These are phyloP conservation scores for Dorcus hopei DNA, from an alignment of 2,888 invertebrate genomes.

Conservation along the genomic window DNA sequence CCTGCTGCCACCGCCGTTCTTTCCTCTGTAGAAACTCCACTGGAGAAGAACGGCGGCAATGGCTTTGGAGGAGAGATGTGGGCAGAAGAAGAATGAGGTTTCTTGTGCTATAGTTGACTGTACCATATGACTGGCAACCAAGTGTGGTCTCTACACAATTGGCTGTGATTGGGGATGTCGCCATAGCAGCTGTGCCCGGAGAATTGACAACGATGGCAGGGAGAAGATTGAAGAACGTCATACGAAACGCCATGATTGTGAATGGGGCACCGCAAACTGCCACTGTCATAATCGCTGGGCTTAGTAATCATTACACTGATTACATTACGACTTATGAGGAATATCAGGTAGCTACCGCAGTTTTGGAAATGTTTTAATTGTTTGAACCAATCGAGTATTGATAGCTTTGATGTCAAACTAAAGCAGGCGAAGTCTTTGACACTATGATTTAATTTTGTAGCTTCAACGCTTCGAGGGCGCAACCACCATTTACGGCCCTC, in stretches of 20 bases:
- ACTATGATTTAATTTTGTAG: constrained; percentile 49
- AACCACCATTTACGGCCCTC: constrained; percentile 88
- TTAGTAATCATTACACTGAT: constrained; percentile 86
- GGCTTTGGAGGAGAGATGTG: no score
- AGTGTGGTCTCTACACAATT: constrained; percentile 78
- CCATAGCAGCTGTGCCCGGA: constrained; percentile 80
- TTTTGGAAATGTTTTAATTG: no score
- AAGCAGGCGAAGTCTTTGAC: no score
- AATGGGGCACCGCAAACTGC: constrained; percentile 43
- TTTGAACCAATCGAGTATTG: no score
- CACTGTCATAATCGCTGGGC: constrained; percentile 78
- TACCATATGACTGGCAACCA: constrained; percentile 91
- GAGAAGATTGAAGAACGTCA: constrained; percentile 59
- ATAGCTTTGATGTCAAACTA: no score
- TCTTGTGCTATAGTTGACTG: constrained; percentile 59
- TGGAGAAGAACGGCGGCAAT: no score
- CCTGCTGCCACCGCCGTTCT: no score
- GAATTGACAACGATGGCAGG: constrained; percentile 97
- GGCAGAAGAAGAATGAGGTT: no score
- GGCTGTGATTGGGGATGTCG: constrained; percentile 71
- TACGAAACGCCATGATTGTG: constrained; percentile 49
- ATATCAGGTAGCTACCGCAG: constrained; percentile 64
- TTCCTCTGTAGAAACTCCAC: no score
- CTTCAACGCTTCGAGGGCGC: constrained; percentile 93
- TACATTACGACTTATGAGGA: constrained; percentile 91